Percentiles rank a stretch among this genome's conserved stretches.
Evolutionary conservation across 2,888 invertebrate genomes (phyloP).

Genomic region (Harpalus rubripes): DNA sequence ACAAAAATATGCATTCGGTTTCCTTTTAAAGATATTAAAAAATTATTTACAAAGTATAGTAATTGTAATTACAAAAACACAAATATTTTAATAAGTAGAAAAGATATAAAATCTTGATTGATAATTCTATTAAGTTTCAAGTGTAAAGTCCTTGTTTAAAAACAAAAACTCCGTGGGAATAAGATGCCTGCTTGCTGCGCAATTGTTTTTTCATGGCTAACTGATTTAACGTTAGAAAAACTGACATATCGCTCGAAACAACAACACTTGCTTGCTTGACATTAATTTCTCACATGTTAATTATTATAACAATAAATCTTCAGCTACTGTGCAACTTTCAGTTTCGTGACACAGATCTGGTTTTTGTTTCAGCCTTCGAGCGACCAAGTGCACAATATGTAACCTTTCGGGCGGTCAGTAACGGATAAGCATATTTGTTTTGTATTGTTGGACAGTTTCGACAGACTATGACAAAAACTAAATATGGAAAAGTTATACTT

Average conservation of each 20-base stretch:
- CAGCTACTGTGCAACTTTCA: constrained; percentile 39
- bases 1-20: neutral
- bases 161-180: neutral
- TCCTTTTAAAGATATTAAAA: neutral
- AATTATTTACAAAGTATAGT: neutral
- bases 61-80: neutral
- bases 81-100: neutral
- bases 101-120: neutral
- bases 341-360: constrained; percentile 41
- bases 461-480: constrained; percentile 27
- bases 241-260: constrained; percentile 26
- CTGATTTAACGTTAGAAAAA: constrained; percentile 27
- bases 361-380: constrained; percentile 9
- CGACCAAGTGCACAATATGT: constrained; percentile 13
- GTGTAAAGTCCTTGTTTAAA: neutral
- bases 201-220: neutral
- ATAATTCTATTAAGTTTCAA: constrained; percentile 1
- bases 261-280: constrained; percentile 7
- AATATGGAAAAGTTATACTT: constrained; percentile 17
- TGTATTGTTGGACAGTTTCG: constrained; percentile 46
- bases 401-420: constrained; percentile 28
- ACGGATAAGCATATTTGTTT: constrained; percentile 26
- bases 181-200: neutral
- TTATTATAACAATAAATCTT: constrained; percentile 56
- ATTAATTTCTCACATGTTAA: constrained; percentile 56